Evolutionary conservation across 2,888 invertebrate genomes (phyloP).

Genomic region (Malthinus seriepunctatus): DNA sequence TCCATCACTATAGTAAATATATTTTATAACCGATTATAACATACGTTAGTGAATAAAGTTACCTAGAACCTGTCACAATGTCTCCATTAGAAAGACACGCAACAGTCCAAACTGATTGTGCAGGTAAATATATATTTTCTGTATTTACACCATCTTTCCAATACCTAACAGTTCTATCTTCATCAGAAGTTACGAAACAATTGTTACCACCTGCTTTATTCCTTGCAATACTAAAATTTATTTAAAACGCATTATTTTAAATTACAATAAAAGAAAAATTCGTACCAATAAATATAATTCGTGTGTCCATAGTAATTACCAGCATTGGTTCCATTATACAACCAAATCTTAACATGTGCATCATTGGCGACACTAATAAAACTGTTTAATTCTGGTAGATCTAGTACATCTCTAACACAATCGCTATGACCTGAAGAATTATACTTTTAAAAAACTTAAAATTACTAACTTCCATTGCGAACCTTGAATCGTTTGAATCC

Average conservation of each 20-base stretch:
- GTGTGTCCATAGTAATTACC: constrained; percentile 80
- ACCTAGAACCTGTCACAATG: constrained; percentile 76
- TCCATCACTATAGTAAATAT: constrained; percentile 77
- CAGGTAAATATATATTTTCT: constrained; percentile 75
- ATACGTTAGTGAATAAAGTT: constrained; percentile 4
- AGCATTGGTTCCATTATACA: constrained; percentile 75
- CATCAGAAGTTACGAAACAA: constrained; percentile 82
- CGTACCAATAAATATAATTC: constrained; percentile 78
- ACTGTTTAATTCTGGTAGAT: constrained; percentile 66
- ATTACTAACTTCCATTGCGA: constrained; percentile 18
- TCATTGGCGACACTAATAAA: constrained; percentile 95
- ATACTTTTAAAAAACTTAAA: background rate
- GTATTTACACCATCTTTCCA: constrained; percentile 71
- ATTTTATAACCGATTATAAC: background rate
- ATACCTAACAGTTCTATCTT: constrained; percentile 82
- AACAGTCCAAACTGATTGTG: constrained; percentile 89
- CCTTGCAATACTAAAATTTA: constrained; percentile 58
- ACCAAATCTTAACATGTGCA: constrained; percentile 85
- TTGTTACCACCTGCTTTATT: constrained; percentile 60
- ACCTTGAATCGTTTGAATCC: constrained; percentile 69
- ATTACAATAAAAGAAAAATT: background rate
- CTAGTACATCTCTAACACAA: constrained; percentile 82
- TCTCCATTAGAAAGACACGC: constrained; percentile 83
- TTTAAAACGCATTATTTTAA: background rate
- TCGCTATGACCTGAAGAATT: constrained; percentile 79